Evolutionary conservation across 2,113 vertebrate genomes (phyloP), one percentile per base, ranked within the genome.

Genomic region (Bubalus kerabau): DNA sequence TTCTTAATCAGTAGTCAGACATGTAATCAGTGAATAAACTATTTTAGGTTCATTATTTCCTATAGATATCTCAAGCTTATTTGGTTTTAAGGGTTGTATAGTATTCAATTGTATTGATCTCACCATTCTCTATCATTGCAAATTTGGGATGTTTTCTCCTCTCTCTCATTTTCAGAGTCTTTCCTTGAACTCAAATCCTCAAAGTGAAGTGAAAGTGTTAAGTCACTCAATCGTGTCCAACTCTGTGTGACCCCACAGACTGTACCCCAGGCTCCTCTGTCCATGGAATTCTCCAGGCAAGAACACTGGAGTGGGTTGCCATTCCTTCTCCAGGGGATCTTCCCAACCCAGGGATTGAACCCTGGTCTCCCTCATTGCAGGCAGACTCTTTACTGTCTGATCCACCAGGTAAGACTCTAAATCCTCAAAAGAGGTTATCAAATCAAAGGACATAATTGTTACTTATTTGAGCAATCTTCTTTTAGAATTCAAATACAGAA

Each of bases 361-460:
- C 19, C n/a, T 71, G n/a, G 64, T 71, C 64, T 71, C 64, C n/a
- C 19, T 36, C n/a, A 23, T 36, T 71, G 64, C 19, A 71, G n/a
- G 19, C 64, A 21, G n/a, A 36, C 64, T 36, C 19, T 71, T 71
- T 36, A 71, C 64, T 12, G 19, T 71, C n/a, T 71, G 19, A 71
- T 19, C 64, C 64, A 71, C 64, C 17, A 36, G 17, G n/a, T 10
- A 21, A 36, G 64, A 21, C 64, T 67, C 84, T 94, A 85, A 91
- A 82, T 96, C n/a, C 57, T 96, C 84, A 87, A 92, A 93, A 11
- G 83, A 96, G 17, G 54, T 81, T 97, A 83, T 57, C 30, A 83
- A 52, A 83, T 83, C 78, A 89, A 87, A 94, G 48, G 43, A 28
- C 43, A 56, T 86, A 32, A 81, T 36, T 30, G 4, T 93, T 84